These are phyloP conservation scores for Apamea monoglypha DNA, from an alignment of 2,888 invertebrate genomes.

Conservation along the genomic window DNA sequence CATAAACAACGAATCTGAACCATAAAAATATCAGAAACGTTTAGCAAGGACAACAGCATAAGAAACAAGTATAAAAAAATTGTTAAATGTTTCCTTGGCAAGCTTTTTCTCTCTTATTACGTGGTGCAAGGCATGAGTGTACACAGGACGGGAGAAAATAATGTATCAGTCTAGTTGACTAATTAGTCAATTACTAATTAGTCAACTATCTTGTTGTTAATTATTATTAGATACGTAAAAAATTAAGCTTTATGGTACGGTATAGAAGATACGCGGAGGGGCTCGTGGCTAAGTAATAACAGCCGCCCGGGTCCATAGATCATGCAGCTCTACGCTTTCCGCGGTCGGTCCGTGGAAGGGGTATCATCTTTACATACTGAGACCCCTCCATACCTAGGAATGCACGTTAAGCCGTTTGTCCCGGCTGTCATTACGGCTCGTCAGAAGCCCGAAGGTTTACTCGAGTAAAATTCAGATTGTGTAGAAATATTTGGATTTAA, in stretches of 20 bases:
- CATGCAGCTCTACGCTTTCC: too few species aligned
- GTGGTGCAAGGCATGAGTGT: conserved; percentile 46
- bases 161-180: not conserved
- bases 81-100: conserved; percentile 78
- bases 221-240: not conserved
- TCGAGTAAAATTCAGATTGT: not conserved
- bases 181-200: too few species aligned
- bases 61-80: conserved; percentile 74
- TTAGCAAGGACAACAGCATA: conserved; percentile 65
- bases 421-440: not conserved
- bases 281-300: too few species aligned
- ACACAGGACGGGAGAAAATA: not conserved
- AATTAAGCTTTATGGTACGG: not conserved
- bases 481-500: not conserved
- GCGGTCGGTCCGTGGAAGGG: too few species aligned
- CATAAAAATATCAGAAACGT: conserved; percentile 64
- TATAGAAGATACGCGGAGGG: not conserved
- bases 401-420: too few species aligned
- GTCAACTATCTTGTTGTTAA: too few species aligned
- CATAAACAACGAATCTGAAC: conserved; percentile 56
- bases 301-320: too few species aligned
- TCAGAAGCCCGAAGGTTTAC: not conserved
- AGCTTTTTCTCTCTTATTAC: conserved; percentile 60
- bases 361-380: too few species aligned
- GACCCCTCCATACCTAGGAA: too few species aligned